A percentile compares a stretch with the other conserved stretches of the same genome.
These are phyloP conservation scores for Vanessa tameamea DNA, from an alignment of 1,140 invertebrate genomes.

Conservation along the genomic window DNA sequence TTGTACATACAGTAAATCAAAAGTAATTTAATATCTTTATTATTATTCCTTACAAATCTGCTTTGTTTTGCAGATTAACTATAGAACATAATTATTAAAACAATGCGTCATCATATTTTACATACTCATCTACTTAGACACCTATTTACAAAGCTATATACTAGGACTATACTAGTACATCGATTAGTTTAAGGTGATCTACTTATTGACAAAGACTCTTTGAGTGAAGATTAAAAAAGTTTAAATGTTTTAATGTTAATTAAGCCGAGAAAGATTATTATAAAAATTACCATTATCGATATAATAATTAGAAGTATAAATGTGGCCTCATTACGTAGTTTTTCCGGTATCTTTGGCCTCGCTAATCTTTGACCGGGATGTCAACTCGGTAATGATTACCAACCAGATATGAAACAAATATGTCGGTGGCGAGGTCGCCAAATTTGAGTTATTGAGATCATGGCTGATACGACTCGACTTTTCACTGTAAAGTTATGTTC, in stretches of 20 bases:
- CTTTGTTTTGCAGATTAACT: too few relatives aligned
- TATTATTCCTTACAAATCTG: too few relatives aligned
- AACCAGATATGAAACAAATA: conserved; percentile 53
- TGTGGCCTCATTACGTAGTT: conserved; percentile 34
- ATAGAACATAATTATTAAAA: too few relatives aligned
- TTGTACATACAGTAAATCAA: too few relatives aligned
- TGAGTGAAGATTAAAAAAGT: not conserved
- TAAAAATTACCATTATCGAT: not conserved
- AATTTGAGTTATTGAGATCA: conserved; percentile 69
- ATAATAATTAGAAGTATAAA: conserved; percentile 30
- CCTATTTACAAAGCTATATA: too few relatives aligned
- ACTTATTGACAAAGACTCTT: too few relatives aligned
- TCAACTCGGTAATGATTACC: conserved; percentile 66
- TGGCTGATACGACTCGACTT: conserved; percentile 54
- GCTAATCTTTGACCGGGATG: conserved; percentile 52
- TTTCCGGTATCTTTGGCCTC: conserved; percentile 44
- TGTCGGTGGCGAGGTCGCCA: conserved; percentile 62
- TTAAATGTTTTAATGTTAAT: not conserved
- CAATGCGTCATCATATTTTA: too few relatives aligned
- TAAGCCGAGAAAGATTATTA: not conserved
- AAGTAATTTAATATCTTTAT: too few relatives aligned
- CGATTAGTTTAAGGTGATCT: too few relatives aligned
- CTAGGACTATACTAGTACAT: too few relatives aligned
- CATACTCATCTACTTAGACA: too few relatives aligned
- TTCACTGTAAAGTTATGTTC: conserved; percentile 39